A percentile compares a stretch with the other conserved stretches of the same genome.
These are phyloP conservation scores for Schrankia costaestrigalis DNA, from an alignment of 2,888 invertebrate species.

Conservation along the genomic window DNA sequence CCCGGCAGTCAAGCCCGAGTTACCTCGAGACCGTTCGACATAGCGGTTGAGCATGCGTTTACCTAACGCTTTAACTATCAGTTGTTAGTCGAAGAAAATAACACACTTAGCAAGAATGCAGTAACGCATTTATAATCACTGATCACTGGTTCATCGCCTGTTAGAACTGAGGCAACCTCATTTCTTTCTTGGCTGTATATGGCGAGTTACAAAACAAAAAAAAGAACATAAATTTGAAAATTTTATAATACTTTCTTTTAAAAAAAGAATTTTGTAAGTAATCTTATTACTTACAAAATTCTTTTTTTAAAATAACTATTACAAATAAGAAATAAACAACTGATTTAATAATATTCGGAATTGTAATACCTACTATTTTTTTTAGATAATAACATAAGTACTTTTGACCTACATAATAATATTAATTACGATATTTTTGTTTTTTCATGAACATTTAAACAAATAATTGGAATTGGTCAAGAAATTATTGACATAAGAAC, in stretches of 20 bases:
- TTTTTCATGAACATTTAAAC: no score
- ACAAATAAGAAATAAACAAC: no score
- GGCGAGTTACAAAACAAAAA: neutral
- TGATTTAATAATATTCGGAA: no score
- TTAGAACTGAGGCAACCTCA: conserved; percentile 23
- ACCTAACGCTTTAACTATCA: conserved; percentile 4
- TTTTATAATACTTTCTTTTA: neutral
- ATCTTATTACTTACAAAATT: no score
- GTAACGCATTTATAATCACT: conserved; percentile 11
- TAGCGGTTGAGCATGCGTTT: conserved; percentile 7
- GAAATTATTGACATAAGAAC: no score
- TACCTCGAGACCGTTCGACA: conserved; percentile 4
- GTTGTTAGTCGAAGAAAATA: conserved; percentile 6
- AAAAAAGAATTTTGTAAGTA: no score
- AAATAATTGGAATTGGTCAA: no score
- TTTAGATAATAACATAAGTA: no score
- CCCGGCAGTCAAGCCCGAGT: conserved; percentile 1
- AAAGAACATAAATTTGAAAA: neutral
- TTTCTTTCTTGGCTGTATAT: conserved; percentile 9
- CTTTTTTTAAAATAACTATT: no score
- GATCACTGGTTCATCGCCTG: conserved; percentile 15
- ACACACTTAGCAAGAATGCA: conserved; percentile 18
- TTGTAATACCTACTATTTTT: no score
- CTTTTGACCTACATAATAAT: no score
- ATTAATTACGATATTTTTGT: no score